Percentiles rank a stretch among this genome's conserved stretches.
Conservation (phyloP, 2,113 vertebrate species). For the Aspiorhynchus laticeps region DNA sequence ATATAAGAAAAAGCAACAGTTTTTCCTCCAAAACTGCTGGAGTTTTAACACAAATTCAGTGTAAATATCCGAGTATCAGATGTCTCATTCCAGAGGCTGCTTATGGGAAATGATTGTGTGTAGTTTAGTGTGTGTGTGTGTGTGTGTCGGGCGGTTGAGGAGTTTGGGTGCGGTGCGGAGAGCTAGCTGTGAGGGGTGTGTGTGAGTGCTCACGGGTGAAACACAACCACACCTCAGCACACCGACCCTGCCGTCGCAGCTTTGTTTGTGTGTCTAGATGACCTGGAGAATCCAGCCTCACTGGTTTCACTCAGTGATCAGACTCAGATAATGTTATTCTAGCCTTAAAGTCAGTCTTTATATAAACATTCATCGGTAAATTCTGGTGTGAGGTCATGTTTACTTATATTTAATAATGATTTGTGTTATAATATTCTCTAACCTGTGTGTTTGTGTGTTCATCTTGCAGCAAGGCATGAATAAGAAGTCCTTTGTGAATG, state of each 20-base stretch:
- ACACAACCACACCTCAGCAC: background rate
- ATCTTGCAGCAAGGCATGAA: constrained; percentile 85
- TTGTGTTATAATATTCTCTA: background rate
- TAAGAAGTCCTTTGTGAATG: constrained; percentile 79
- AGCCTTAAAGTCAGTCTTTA: background rate
- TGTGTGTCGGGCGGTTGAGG: background rate
- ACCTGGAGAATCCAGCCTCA: constrained; percentile 17
- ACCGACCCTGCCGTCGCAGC: background rate
- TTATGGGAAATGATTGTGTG: constrained; percentile 2
- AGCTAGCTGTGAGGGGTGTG: no score
- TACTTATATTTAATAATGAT: background rate
- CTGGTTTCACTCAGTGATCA: constrained; percentile 30
- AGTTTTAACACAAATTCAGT: no score
- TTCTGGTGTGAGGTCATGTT: background rate
- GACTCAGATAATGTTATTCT: background rate
- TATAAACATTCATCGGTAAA: background rate
- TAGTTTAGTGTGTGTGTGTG: constrained; percentile 13
- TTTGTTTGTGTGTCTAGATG: constrained; percentile 1
- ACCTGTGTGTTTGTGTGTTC: constrained; percentile 3
- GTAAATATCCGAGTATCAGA: no score
- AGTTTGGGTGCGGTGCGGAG: constrained; percentile 39
- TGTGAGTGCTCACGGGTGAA: constrained; percentile 13
- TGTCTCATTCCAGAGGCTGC: background rate
- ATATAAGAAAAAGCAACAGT: no score
- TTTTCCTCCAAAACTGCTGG: no score